Conservation (phyloP, 2,113 vertebrate species). For the Amblyornis subalaris region DNA sequence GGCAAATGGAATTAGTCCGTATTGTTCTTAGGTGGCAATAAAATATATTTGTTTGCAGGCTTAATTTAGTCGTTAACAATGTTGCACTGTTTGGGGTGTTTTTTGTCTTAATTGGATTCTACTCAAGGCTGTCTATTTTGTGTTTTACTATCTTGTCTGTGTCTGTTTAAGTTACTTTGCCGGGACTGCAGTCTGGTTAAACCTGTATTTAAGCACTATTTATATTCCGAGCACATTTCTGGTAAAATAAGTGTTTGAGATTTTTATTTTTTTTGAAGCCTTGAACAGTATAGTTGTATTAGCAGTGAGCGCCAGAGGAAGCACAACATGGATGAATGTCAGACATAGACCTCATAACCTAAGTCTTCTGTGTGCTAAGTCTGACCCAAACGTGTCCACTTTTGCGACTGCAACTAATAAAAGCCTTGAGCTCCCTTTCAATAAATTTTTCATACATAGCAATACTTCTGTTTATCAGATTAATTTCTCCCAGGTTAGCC, state of each 20-base stretch:
- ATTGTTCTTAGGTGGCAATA: constrained; percentile 42
- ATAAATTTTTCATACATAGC: constrained; percentile 70
- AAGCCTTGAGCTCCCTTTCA: constrained; percentile 44
- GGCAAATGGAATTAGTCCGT: constrained; percentile 32
- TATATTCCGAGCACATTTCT: constrained; percentile 53
- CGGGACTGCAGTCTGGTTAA: constrained; percentile 67
- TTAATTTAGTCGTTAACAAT: constrained; percentile 63
- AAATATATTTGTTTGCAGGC: constrained; percentile 61
- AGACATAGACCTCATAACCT: constrained; percentile 43
- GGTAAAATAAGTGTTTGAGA: constrained; percentile 49
- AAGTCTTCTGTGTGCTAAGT: neutral
- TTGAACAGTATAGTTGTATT: constrained; percentile 54
- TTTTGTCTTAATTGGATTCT: constrained; percentile 70
- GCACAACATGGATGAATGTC: constrained; percentile 54
- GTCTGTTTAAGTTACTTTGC: constrained; percentile 72
- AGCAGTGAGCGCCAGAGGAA: constrained; percentile 42
- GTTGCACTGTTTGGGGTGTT: constrained; percentile 26
- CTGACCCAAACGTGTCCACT: constrained; percentile 42
- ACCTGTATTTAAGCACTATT: constrained; percentile 55
- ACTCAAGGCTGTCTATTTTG: constrained; percentile 56
- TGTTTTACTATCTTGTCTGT: constrained; percentile 61
- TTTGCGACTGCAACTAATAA: constrained; percentile 36
- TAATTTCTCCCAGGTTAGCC: constrained; percentile 78
- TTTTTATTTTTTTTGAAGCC: constrained; percentile 28
- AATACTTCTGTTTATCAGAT: constrained; percentile 70